Evolutionary conservation across 2,113 vertebrate species (phyloP), one percentile per base, ranked within the genome.

Genomic region (Oncorhynchus mykiss): DNA sequence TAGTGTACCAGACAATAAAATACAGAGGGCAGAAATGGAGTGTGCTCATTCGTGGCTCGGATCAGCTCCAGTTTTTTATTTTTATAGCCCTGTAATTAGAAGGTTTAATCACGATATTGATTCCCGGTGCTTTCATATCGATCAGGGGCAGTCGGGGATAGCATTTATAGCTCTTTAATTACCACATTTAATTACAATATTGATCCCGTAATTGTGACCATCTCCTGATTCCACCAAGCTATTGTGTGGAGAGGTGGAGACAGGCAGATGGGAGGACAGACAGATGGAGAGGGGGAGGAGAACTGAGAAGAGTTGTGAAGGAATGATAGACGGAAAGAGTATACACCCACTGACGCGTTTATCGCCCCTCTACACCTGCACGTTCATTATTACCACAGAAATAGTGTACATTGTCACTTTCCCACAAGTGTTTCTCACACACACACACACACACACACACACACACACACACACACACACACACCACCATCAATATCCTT

Each of bases 181-280:
- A 85, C 74, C 86, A 85, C 86, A 90, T 90, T 92, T 16, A 89
- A 92, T 92, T 88, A 88, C 72, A 73, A 74, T 78, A 91, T 92
- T 82, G 88, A 91, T 89, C 81, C 64, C 0, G 81, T 88, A 87
- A 89, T 91, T 91, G 88, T 85, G 85, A 88, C 86, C 83, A 78
- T 87, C 82, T 80, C 72, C 60, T 20, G 72, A 88, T 85, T 85
- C 3, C 20, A 76, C 79, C 86, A 87, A 89, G 86, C 87, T 78
- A 54, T 79, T 22, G 14, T 31, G n/a, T 24, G 39, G 75, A 60
- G 5, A 16, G 24, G 4, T 22, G 65, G 72, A 62, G 20, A 59
- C 59, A 73, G 67, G 45, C 14, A 27, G 62, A 29, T 9, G 67
- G 31, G 39, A 57, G 39, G 22, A 51, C 3, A 3, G 20, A 25